Conservation (phyloP, 2,888 invertebrate genomes). For the Eupithecia exiguata region DNA sequence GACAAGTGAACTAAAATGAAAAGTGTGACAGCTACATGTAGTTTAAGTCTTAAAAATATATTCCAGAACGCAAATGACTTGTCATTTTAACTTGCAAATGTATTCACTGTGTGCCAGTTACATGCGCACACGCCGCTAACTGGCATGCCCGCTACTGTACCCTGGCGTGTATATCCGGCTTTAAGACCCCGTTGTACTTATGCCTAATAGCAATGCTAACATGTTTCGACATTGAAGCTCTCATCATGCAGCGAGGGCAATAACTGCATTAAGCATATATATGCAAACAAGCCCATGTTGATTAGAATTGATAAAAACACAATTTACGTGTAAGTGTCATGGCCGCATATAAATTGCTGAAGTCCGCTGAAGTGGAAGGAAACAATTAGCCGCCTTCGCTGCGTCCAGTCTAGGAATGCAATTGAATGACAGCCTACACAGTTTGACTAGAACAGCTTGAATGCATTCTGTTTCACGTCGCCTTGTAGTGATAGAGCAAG, state of each 20-base stretch:
- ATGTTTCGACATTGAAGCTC: not conserved
- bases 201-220: not conserved
- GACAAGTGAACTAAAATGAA: no score
- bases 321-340: constrained; percentile 11
- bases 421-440: constrained; percentile 27
- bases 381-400: constrained; percentile 32
- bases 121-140: no score
- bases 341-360: constrained; percentile 32
- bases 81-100: no score
- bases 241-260: not conserved
- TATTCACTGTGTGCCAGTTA: no score
- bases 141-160: no score
- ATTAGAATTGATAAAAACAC: constrained; percentile 18
- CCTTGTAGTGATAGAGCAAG: no score
- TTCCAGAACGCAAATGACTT: no score
- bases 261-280: not conserved
- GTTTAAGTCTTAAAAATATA: no score
- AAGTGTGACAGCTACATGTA: no score
- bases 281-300: constrained; percentile 9
- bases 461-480: not conserved
- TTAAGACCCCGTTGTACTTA: no score
- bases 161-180: no score
- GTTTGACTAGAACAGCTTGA: constrained; percentile 9
- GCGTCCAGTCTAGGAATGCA: constrained; percentile 32
- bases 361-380: constrained; percentile 28